phyloP scores from a whole-genome alignment of 2,113 vertebrate species.

The Tragelaphus imberbis region DNA sequence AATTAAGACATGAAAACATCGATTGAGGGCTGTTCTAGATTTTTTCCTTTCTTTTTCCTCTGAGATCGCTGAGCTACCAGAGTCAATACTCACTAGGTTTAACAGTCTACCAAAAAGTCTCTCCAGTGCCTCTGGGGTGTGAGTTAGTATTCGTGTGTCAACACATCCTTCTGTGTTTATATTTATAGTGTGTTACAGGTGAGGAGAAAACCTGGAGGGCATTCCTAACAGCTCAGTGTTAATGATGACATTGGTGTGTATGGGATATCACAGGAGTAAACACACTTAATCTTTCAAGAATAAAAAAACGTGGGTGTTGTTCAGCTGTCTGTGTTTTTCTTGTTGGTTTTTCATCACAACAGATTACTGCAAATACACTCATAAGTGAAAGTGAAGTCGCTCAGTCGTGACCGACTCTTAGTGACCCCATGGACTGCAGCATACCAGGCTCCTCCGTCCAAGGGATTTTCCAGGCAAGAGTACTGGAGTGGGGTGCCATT shows the following conservation, averaged over 20 bases:
- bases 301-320: neutral
- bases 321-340: slow-evolving; percentile 29
- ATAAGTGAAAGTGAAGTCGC: too few species aligned
- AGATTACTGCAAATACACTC: slow-evolving; percentile 24
- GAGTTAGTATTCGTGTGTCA: neutral
- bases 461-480: too few species aligned
- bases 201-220: neutral
- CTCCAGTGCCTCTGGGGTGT: neutral
- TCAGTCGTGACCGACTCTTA: too few species aligned
- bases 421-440: too few species aligned
- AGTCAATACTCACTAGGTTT: neutral
- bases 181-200: neutral
- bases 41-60: neutral
- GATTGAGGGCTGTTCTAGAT: neutral
- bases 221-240: neutral
- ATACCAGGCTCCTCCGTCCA: too few species aligned
- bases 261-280: neutral
- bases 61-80: neutral
- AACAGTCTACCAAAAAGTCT: neutral
- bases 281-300: neutral
- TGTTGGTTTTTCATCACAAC: neutral
- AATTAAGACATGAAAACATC: neutral
- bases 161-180: neutral
- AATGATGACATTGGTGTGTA: neutral
- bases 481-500: too few species aligned